Percentiles rank a stretch among this genome's conserved stretches.
Conservation (phyloP, 2,113 vertebrate species). For the Eptatretus burgeri region DNA sequence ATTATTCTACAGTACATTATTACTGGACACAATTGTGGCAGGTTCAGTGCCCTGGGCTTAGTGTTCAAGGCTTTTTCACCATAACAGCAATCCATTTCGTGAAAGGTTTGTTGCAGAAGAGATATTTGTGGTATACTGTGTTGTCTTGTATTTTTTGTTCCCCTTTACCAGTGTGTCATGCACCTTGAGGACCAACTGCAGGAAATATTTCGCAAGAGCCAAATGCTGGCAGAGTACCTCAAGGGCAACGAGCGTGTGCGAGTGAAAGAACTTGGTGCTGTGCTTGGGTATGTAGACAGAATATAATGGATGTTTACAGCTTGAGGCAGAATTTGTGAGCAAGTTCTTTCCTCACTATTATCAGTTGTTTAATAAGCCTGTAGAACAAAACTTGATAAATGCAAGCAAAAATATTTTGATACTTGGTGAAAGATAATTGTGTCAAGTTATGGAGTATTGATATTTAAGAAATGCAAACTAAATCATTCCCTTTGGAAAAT, state of each 20-base stretch:
- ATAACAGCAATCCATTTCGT: too few relatives aligned
- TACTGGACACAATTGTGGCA: too few relatives aligned
- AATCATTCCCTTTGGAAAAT: background rate
- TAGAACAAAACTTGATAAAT: background rate
- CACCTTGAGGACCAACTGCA: constrained; percentile 84
- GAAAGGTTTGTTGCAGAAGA: too few relatives aligned
- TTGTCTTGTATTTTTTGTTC: too few relatives aligned
- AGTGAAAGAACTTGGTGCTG: constrained; percentile 70
- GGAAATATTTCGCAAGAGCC: constrained; percentile 92
- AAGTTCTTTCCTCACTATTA: background rate
- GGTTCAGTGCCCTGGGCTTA: too few relatives aligned
- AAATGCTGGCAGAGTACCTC: constrained; percentile 83
- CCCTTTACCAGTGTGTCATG: constrained; percentile 49
- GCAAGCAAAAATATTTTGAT: background rate
- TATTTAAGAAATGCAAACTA: background rate
- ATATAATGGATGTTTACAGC: background rate
- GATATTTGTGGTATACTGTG: too few relatives aligned
- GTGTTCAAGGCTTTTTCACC: too few relatives aligned
- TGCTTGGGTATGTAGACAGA: constrained; percentile 40
- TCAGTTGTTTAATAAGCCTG: background rate
- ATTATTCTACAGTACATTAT: too few relatives aligned
- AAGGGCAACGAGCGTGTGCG: constrained; percentile 89
- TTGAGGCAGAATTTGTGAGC: background rate
- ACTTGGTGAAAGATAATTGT: too few relatives aligned
- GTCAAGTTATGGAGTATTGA: background rate